Percentiles rank a stretch among this genome's conserved stretches.
Evolutionary conservation across 2,113 vertebrate genomes (phyloP).

Genomic region (Lophius piscatorius): DNA sequence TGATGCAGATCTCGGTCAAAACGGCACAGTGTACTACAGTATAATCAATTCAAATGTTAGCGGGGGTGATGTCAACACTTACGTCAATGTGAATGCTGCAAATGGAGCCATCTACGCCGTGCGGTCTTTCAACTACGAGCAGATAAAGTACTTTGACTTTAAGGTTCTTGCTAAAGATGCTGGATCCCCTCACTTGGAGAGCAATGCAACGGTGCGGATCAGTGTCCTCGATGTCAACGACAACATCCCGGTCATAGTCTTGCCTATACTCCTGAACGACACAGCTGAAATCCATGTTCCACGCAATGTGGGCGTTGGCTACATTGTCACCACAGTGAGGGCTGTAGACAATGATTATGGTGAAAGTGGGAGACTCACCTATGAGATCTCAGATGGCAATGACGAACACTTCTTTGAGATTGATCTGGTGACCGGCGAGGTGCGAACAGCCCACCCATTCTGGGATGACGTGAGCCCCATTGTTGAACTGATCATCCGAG

Average conservation of each 20-base stretch:
- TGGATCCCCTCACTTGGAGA: slow-evolving; percentile 93
- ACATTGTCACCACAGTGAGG: slow-evolving; percentile 92
- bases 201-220: slow-evolving; percentile 92
- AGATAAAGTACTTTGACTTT: slow-evolving; percentile 98
- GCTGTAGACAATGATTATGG: slow-evolving; percentile 97
- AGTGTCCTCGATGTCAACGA: slow-evolving; percentile 96
- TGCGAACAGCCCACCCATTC: slow-evolving; percentile 92
- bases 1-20: slow-evolving; percentile 95
- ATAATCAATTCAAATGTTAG: slow-evolving; percentile 95
- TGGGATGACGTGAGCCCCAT: slow-evolving; percentile 94
- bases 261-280: slow-evolving; percentile 93
- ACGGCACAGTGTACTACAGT: slow-evolving; percentile 96
- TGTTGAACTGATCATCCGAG: slow-evolving; percentile 94
- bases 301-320: slow-evolving; percentile 93
- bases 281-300: slow-evolving; percentile 97
- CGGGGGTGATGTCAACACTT: slow-evolving; percentile 96
- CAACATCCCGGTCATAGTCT: slow-evolving; percentile 94
- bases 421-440: slow-evolving; percentile 91
- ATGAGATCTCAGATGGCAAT: slow-evolving; percentile 96
- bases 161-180: slow-evolving; percentile 96
- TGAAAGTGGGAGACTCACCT: slow-evolving; percentile 95
- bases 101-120: slow-evolving; percentile 98
- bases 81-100: slow-evolving; percentile 96
- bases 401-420: slow-evolving; percentile 97
- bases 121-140: slow-evolving; percentile 97